Base-by-base conservation (phyloP, 2,888 invertebrate genomes). In the Sesia apiformis region DNA sequence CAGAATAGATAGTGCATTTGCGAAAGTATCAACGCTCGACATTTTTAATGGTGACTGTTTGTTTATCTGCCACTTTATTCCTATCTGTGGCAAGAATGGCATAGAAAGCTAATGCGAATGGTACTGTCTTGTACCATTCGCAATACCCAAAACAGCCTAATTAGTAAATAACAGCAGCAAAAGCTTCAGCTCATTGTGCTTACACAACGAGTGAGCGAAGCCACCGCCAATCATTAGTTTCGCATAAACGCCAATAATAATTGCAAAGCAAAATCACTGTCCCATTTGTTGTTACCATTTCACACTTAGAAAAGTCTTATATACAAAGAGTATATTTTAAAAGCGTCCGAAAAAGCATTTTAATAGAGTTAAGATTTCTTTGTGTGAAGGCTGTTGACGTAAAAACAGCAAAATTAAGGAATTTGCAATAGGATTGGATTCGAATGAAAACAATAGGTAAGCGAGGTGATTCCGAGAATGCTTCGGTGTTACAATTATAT, bases 391-490 rank as follows among this genome's bases (percentile, higher is more conserved):
- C 8, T 38, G 4, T 52, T 7, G 7, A 58, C 55, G 54, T 56
- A 61, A 63, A 62, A 68, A 65, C 41, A 58, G 52, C 59, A 66
- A 55, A 62, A 67, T 63, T 58, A 65, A 57, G 65, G 66, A 66
- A 69, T 72, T 66, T 56, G 69, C 66, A 71, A 72, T 63, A 61
- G 53, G 65, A 70, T 59, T 59, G 43, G 54, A 56, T 6, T 46
- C 4, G 46, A 46, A 46, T 46, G 46, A 46, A 46, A 46, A 46
- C 46, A 46, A 46, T 46, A 46, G 46, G 46, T 46, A 46, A 46
- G 46, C 46, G 8, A 46, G 23, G 8, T 4, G 46, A 8, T 46
- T 46, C 46, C 46, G 23, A 46, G 46, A 46, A 46, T 46, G 46
- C 46, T 8, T n/a, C n/a, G 8, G 7, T 46, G 46, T 4, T 46